phyloP scores from a whole-genome alignment of 2,113 vertebrate genomes.

The Daphoenositta chrysoptera region DNA sequence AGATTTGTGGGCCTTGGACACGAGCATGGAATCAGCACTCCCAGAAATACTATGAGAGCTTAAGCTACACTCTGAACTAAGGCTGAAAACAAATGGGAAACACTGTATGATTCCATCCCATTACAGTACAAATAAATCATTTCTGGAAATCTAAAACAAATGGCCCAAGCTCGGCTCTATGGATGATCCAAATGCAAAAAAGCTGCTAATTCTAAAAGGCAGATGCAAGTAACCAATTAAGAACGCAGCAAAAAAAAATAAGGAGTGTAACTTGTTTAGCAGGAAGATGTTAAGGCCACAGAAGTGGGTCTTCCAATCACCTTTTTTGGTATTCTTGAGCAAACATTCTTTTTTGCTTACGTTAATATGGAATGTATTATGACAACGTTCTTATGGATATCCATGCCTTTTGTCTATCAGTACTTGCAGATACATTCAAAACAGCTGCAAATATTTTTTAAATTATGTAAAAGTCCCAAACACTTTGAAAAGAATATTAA shows the following conservation, averaged over 20 bases:
- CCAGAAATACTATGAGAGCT: slow-evolving; percentile 15
- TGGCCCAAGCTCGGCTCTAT: neutral
- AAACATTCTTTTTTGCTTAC: slow-evolving; percentile 71
- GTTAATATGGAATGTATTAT: slow-evolving; percentile 70
- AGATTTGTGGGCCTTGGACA: slow-evolving; percentile 51
- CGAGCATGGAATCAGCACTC: slow-evolving; percentile 5
- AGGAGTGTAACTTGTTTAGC: slow-evolving; percentile 44
- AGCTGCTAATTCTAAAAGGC: slow-evolving; percentile 50
- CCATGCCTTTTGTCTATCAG: slow-evolving; percentile 69
- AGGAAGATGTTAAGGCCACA: slow-evolving; percentile 30
- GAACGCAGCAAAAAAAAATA: neutral
- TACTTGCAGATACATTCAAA: slow-evolving; percentile 66
- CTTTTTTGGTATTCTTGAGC: slow-evolving; percentile 58
- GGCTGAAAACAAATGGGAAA: slow-evolving; percentile 48
- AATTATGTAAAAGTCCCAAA: slow-evolving; percentile 71
- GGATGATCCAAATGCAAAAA: slow-evolving; percentile 50
- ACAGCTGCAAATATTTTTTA: slow-evolving; percentile 73
- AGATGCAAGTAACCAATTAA: slow-evolving; percentile 62
- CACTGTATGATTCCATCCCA: slow-evolving; percentile 47
- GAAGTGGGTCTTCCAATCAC: slow-evolving; percentile 62
- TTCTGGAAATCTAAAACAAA: slow-evolving; percentile 66
- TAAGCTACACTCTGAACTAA: slow-evolving; percentile 7
- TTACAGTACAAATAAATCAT: slow-evolving; percentile 68
- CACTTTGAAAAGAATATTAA: slow-evolving; percentile 71
- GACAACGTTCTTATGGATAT: slow-evolving; percentile 64